Conservation (phyloP, 92 coral and sea anemone species). For the Pocillopora grandis region DNA sequence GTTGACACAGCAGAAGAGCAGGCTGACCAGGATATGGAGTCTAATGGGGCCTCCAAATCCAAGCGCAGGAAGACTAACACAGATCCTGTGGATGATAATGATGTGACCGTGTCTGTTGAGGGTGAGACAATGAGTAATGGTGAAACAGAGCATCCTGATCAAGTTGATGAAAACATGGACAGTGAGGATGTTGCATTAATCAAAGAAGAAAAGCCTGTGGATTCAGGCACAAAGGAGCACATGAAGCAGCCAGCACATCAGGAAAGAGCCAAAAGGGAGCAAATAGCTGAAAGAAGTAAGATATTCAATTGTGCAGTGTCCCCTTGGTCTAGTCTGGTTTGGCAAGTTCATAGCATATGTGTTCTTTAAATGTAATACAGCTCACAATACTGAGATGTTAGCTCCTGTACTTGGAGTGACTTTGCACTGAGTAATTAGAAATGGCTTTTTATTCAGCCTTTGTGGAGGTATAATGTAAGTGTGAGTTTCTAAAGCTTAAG, state of each 20-base stretch:
- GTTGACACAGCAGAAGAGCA: conserved; percentile 27
- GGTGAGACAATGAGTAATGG: conserved; percentile 46
- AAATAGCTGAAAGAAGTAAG: conserved; percentile 30
- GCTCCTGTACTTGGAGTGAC: too few species aligned
- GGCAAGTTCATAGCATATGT: too few species aligned
- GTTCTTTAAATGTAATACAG: too few species aligned
- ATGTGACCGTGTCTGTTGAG: conserved; percentile 62
- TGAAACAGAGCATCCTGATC: conserved; percentile 30
- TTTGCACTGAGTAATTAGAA: too few species aligned
- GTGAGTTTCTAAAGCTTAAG: too few species aligned
- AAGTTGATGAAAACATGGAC: conserved; percentile 29
- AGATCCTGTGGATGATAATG: conserved; percentile 32
- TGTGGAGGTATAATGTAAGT: too few species aligned
- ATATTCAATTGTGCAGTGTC: not conserved
- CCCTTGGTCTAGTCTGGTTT: not conserved
- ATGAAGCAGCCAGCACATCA: not conserved
- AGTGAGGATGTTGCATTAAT: conserved; percentile 37
- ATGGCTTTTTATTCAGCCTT: too few species aligned
- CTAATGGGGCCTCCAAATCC: not conserved
- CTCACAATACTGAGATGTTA: too few species aligned
- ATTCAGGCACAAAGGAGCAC: conserved; percentile 6
- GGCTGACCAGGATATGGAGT: not conserved
- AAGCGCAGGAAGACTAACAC: conserved; percentile 9
- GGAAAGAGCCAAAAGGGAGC: conserved; percentile 17
- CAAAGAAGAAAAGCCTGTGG: conserved; percentile 38